Evolutionary conservation across 2,113 vertebrate genomes (phyloP), one percentile per base, ranked within the genome.

Genomic region (Brachypteracias leptosomus): DNA sequence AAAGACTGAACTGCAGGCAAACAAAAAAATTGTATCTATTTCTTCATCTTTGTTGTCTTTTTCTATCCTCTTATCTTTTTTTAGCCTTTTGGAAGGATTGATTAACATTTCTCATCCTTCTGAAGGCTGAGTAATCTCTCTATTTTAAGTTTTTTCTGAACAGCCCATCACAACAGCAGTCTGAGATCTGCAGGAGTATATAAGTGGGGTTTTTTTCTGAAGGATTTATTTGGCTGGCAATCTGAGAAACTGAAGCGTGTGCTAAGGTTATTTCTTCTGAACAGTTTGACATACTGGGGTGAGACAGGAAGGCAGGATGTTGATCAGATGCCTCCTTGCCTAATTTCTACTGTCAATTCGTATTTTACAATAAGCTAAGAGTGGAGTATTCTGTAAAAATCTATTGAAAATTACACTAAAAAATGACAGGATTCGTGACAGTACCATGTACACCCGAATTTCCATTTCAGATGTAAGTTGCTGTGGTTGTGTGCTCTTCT

Each of bases 101-200:
- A 84, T 95, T 94, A 92, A 38, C 72, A 83, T 93, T 46, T 87
- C 26, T 90, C 20, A 90, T 80, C 76, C 79, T 72, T 90, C 59
- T 86, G 79, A 88, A 86, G 72, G 55, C 71, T 96, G 95, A 93
- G 66, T 94, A 94, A 89, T 93, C 33, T 66, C 61, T 77, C 66
- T 97, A 82, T 93, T 91, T 94, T 85, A 79, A 88, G 88, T 16
- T 79, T 89, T n/a, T 95, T 82, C 52, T 72, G 44, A 93, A 47
- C 72, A 88, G 49, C 40, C 54, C n/a, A 11, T 94, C 58, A 52
- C 26, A 90, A 58, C 52, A 82, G 49, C 58, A n/a, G 29, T 59
- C 42, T 92, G 79, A 70, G 75, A 85, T 90, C 46, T 86, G 67
- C 76, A 66, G 58, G 59, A 88, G 7, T 47, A 33, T 52, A 59